phyloP scores from a whole-genome alignment of 1,140 invertebrate genomes.

The Hylaeus anthracinus region DNA sequence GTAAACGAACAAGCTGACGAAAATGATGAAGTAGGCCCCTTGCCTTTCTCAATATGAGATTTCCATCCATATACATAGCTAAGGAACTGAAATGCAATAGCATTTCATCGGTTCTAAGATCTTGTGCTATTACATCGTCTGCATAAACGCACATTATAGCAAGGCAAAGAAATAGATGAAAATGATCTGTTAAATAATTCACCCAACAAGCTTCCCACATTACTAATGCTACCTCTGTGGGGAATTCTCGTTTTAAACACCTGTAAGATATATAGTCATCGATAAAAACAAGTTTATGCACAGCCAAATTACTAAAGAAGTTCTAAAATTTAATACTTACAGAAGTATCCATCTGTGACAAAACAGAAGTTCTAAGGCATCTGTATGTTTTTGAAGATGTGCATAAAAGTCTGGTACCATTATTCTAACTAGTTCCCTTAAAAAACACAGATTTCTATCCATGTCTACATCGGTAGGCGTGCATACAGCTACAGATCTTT shows the following conservation, averaged over 20 bases:
- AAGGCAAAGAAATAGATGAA: conserved; percentile 94
- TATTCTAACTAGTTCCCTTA: conserved; percentile 92
- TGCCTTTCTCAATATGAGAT: conserved; percentile 94
- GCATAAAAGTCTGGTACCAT: conserved; percentile 94
- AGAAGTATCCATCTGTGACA: conserved; percentile 96
- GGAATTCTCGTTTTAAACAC: conserved; percentile 94
- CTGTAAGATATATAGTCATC: conserved; percentile 72
- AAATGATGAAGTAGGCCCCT: conserved; percentile 95
- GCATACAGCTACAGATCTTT: conserved; percentile 93
- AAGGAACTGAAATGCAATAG: conserved; percentile 96
- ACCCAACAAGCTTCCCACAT: conserved; percentile 98
- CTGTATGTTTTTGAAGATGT: conserved; percentile 90
- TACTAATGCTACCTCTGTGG: conserved; percentile 90
- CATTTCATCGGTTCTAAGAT: conserved; percentile 95
- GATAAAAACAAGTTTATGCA: background rate
- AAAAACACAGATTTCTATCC: conserved; percentile 94
- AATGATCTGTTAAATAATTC: conserved; percentile 95
- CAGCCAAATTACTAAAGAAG: background rate
- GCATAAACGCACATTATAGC: conserved; percentile 96
- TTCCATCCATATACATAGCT: conserved; percentile 97
- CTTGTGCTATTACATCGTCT: conserved; percentile 94
- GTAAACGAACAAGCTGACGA: conserved; percentile 90
- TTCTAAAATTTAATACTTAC: conserved; percentile 80
- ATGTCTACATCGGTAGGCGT: conserved; percentile 96
- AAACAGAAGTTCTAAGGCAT: conserved; percentile 94